Base-by-base conservation (phyloP, 2,113 vertebrate species). In the Nansenia antarctica region DNA sequence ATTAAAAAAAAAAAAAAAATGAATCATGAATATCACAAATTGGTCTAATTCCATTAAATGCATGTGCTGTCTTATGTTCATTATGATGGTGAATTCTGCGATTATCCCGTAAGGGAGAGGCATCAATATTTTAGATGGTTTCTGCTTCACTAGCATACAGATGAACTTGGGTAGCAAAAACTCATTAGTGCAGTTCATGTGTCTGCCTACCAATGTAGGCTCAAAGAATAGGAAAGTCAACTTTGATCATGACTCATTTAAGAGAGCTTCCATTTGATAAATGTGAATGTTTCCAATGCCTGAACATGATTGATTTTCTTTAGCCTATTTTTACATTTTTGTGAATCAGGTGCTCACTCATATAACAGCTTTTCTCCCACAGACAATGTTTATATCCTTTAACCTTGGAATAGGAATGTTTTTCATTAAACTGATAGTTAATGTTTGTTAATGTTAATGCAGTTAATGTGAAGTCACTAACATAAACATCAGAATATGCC, bases 61-160 rank as follows among this genome's bases (percentile, higher is more conserved):
- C 29, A 18, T 58, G 42, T 62, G 62, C 63, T 69, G 35, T 62
- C 66, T 63, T 37, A 49, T 27, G n/a, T 29, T 73, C 65, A 47
- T 20, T 37, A 27, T 74, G 42, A 69, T 62, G 45, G 67, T 63
- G 52, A 74, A 47, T 34, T 59, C 37, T 9, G 58, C 62, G 59
- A 67, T 77, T 52, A 64, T 53, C 14, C 49, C 58, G 62, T 58
- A 42, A 59, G n/a, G n/a, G 29, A 77, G 65, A 67, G 37, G 53
- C 30, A 68, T 58, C 64, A 52, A 63, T 61, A 70, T 72, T 58
- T 72, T 61, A 76, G 59, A 61, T 39, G 29, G 54, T 30, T 57
- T 9, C 57, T 37, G 11, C 22, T 12, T 11, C 39, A 27, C 5
- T 31, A 32, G 65, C 60, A 77, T 72, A 59, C 75, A 66, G 52